These are phyloP conservation scores for Drosophila pseudotakahashii DNA, from an alignment of 2,888 invertebrate genomes.

Conservation along the genomic window DNA sequence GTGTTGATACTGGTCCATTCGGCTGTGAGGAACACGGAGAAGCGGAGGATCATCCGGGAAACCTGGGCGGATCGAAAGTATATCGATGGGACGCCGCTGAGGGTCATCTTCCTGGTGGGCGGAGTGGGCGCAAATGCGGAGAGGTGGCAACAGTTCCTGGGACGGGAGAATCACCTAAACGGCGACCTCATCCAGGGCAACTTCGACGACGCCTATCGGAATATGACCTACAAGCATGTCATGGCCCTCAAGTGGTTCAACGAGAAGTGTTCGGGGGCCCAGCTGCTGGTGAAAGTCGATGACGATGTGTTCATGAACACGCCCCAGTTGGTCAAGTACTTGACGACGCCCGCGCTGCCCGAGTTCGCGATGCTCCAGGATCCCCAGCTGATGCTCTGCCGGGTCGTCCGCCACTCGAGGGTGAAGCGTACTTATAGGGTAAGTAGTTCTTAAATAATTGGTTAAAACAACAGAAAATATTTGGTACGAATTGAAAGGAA, in stretches of 20 bases:
- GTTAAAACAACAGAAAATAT: too few relatives aligned
- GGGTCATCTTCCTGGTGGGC: conserved; percentile 89
- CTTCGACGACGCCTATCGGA: conserved; percentile 91
- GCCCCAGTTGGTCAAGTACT: conserved; percentile 86
- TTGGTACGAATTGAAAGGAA: too few relatives aligned
- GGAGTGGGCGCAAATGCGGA: conserved; percentile 83
- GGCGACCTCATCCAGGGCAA: conserved; percentile 91
- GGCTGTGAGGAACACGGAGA: conserved; percentile 87
- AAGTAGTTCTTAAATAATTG: conserved; percentile 23
- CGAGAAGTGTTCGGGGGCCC: conserved; percentile 89
- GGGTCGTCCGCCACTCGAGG: conserved; percentile 84
- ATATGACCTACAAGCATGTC: conserved; percentile 93
- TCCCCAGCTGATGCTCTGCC: conserved; percentile 88
- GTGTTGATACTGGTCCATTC: conserved; percentile 89
- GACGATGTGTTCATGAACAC: conserved; percentile 92
- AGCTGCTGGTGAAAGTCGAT: conserved; percentile 90
- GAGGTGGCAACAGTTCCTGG: conserved; percentile 82
- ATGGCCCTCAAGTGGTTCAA: conserved; percentile 92
- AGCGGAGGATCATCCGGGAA: conserved; percentile 88
- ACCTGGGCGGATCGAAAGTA: conserved; percentile 89
- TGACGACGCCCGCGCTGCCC: conserved; percentile 58
- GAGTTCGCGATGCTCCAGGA: conserved; percentile 69
- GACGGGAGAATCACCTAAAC: conserved; percentile 86
- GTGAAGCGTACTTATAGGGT: conserved; percentile 87
- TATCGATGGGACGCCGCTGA: conserved; percentile 85